A percentile compares a stretch with the other conserved stretches of the same genome.
phyloP scores from a whole-genome alignment of 2,797 vertebrate species.

The Coregonus suidteri region DNA sequence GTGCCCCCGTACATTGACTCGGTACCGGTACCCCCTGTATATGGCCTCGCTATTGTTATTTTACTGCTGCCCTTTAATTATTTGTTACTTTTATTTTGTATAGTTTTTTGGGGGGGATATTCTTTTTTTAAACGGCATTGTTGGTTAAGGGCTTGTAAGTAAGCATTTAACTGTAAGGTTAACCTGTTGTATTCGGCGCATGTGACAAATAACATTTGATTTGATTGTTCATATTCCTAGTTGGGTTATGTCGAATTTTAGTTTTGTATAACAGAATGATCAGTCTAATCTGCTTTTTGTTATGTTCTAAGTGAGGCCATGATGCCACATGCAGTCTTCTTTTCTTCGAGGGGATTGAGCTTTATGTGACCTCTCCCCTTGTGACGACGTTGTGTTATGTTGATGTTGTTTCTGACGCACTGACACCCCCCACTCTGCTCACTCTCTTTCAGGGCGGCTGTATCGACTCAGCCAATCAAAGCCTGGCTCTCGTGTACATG shows the following conservation, averaged over 20 bases:
- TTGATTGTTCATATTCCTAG: too few species aligned
- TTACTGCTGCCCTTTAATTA: too few species aligned
- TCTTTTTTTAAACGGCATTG: too few species aligned
- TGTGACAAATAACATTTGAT: too few species aligned
- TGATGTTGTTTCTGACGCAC: conserved; percentile 40
- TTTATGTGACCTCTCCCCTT: conserved; percentile 13
- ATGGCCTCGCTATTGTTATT: too few species aligned
- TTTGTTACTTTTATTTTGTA: too few species aligned
- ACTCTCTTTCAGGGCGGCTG: conserved; percentile 88
- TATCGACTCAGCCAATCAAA: conserved; percentile 96
- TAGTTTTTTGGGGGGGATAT: too few species aligned
- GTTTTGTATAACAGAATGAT: neutral
- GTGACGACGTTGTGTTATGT: conserved; percentile 24
- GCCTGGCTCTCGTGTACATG: conserved; percentile 91
- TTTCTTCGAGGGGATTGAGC: conserved; percentile 3
- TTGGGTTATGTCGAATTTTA: neutral
- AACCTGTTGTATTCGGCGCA: too few species aligned
- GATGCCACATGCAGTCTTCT: neutral
- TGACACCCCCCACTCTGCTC: neutral
- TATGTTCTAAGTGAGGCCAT: neutral
- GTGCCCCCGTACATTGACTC: too few species aligned
- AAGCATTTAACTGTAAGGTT: too few species aligned
- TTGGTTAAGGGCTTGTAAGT: too few species aligned
- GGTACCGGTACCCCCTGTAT: too few species aligned
- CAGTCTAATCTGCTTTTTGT: neutral